phyloP scores from a whole-genome alignment of 2,113 vertebrate species.

The Ameiurus melas region DNA sequence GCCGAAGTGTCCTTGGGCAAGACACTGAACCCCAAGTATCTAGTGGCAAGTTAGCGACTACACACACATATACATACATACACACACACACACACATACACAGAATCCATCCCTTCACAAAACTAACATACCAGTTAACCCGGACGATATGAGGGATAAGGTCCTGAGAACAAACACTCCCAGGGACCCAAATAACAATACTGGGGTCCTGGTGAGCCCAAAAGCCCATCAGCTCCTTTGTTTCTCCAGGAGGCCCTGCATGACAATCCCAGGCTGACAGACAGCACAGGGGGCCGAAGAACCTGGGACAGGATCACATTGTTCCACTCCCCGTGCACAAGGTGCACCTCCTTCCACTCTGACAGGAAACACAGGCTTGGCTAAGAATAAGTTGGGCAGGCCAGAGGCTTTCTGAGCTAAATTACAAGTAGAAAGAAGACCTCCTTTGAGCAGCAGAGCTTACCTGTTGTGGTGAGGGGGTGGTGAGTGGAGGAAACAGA shows the following conservation, averaged over 20 bases:
- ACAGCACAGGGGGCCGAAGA: conserved; percentile 62
- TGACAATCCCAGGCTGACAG: conserved; percentile 75
- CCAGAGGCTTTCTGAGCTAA: conserved; percentile 62
- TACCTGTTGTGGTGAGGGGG: conserved; percentile 55
- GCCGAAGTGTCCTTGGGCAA: too few species aligned
- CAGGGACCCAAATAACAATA: conserved; percentile 71
- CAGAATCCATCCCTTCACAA: background rate
- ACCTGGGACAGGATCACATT: conserved; percentile 62
- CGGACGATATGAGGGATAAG: conserved; percentile 36
- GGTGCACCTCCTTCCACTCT: conserved; percentile 61
- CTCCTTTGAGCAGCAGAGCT: conserved; percentile 52
- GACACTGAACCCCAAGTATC: too few species aligned
- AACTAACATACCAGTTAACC: conserved; percentile 11
- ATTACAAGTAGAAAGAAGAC: conserved; percentile 57
- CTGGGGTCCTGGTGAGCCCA: conserved; percentile 66
- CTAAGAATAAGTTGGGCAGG: conserved; percentile 56
- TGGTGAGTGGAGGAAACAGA: conserved; percentile 58
- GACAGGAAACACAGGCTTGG: conserved; percentile 59
- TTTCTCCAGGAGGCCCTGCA: conserved; percentile 71
- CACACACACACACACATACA: too few species aligned
- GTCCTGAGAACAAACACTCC: conserved; percentile 68
- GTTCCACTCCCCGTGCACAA: conserved; percentile 67
- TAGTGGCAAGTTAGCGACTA: too few species aligned
- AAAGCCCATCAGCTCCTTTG: conserved; percentile 67
- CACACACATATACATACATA: too few species aligned